Conservation (phyloP, 2,113 vertebrate genomes). For the Mugil cephalus region DNA sequence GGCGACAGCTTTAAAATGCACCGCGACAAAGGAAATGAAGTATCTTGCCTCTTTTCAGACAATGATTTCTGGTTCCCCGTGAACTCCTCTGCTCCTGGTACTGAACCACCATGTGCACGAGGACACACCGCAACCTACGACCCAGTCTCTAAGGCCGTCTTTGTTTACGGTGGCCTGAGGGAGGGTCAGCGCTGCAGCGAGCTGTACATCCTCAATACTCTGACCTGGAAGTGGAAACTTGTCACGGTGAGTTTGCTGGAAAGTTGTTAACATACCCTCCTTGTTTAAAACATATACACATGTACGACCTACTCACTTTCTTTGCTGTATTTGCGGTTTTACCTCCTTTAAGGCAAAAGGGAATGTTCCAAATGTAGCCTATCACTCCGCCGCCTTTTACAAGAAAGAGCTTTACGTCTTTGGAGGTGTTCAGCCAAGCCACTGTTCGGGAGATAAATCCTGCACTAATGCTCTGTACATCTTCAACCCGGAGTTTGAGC, state of each 20-base stretch:
- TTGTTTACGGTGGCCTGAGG: constrained; percentile 88
- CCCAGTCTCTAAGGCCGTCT: constrained; percentile 87
- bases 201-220: constrained; percentile 87
- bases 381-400: constrained; percentile 89
- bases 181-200: constrained; percentile 80
- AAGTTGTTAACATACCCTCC: background rate
- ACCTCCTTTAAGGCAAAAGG: constrained; percentile 85
- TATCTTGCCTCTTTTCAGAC: constrained; percentile 74
- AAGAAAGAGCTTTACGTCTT: constrained; percentile 91
- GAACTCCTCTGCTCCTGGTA: constrained; percentile 74
- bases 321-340: constrained; percentile 8
- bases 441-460: constrained; percentile 64
- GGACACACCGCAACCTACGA: constrained; percentile 91
- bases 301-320: background rate
- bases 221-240: constrained; percentile 90
- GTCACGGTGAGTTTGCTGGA: constrained; percentile 84
- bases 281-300: background rate
- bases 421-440: constrained; percentile 84
- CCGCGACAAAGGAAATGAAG: background rate
- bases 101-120: constrained; percentile 70
- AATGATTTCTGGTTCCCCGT: constrained; percentile 90
- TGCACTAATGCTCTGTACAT: constrained; percentile 90
- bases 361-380: constrained; percentile 84
- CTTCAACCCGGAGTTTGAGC: constrained; percentile 91
- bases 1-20: background rate